Base-by-base conservation (phyloP, 2,797 vertebrate species). In the Crocodylus rhombifer region DNA sequence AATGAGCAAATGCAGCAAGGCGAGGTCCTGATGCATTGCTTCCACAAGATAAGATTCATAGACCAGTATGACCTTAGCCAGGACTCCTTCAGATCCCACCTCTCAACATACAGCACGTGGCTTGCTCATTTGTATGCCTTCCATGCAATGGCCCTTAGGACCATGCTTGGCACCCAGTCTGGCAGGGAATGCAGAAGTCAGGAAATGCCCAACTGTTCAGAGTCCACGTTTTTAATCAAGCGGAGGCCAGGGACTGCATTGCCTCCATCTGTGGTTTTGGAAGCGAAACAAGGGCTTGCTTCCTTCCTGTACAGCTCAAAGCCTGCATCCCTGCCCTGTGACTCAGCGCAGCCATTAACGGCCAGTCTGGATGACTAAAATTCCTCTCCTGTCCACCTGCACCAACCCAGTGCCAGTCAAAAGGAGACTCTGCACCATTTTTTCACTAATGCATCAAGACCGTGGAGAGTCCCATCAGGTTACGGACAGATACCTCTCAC, bases 291-390 rank as follows among this genome's bases (percentile, higher is more conserved):
- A 57, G 57, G 4, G 36, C 36, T 51, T 51, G 36, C 36, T 51
- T 51, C n/a, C 80, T 97, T 97, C 96, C 97, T 95, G 89, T 36
- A 86, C 42, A 86, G 77, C 88, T 84, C 60, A 1, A 18, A 64
- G 85, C 64, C 55, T 78, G 2, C 0, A 74, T 88, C 89, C 94
- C 89, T 83, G 9, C 84, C 55, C 91, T 77, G 80, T 96, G 97
- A 97, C 94, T 97, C 97, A 97, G 94, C 97, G 90, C 77, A 4
- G 51, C 61, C 73, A 2, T 16, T 55, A 86, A 77, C 58, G 26
- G 71, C 33, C 56, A 20, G 20, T 62, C 61, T 55, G 60, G 75
- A 65, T 73, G 18, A 51, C 14, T 57, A 33, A 28, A n/a, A 64
- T 33, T 51, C 2, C 1, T 71, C 23, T 17, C 56, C 23, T 14